These are phyloP conservation scores for Muricea muricata DNA, from an alignment of 92 coral and sea anemone species.

Conservation along the genomic window DNA sequence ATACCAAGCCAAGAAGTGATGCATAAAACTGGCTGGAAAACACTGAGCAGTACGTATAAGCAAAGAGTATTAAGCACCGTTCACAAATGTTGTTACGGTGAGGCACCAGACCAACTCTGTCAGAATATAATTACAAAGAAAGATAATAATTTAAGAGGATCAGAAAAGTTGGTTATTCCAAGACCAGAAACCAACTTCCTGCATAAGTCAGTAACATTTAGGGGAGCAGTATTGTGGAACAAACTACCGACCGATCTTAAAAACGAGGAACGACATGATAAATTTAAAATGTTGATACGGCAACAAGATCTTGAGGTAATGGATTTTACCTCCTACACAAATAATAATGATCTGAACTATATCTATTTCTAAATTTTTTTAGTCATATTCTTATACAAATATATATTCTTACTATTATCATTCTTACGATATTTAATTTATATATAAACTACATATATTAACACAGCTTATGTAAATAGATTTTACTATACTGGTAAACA, in stretches of 20 bases:
- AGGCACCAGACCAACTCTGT: conserved; percentile 13
- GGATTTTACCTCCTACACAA: too few relatives aligned
- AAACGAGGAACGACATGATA: neutral
- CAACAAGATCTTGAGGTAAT: neutral
- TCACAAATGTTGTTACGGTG: conserved; percentile 4
- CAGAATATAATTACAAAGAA: conserved; percentile 20
- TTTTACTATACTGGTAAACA: too few relatives aligned
- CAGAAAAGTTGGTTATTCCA: conserved; percentile 5
- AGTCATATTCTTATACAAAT: too few relatives aligned
- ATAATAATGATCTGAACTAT: too few relatives aligned
- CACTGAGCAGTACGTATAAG: neutral
- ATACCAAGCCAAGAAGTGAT: neutral
- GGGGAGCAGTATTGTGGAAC: conserved; percentile 28
- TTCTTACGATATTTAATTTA: too few relatives aligned
- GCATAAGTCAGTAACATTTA: conserved; percentile 27
- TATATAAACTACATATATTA: too few relatives aligned
- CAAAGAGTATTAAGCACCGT: neutral
- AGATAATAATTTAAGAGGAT: neutral
- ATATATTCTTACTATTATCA: too few relatives aligned
- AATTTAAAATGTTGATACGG: neutral
- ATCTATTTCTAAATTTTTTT: too few relatives aligned
- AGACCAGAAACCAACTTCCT: conserved; percentile 16
- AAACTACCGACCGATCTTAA: neutral
- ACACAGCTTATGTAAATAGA: too few relatives aligned
- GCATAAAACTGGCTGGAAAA: neutral